Evolutionary conservation across 2,888 invertebrate species (phyloP).

Genomic region (Leptura quadrifasciata): DNA sequence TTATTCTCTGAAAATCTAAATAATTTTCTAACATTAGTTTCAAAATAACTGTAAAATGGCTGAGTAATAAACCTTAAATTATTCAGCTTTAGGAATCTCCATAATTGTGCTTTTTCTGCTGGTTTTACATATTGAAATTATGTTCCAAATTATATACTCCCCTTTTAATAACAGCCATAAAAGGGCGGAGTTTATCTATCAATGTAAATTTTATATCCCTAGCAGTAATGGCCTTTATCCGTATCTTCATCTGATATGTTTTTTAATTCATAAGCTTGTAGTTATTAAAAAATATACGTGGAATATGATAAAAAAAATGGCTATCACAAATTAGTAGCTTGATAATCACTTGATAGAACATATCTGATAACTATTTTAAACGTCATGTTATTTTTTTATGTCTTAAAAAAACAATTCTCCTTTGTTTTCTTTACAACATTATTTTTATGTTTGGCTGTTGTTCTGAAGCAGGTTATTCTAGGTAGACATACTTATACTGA

Average conservation of each 20-base stretch:
- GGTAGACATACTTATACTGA: too few relatives aligned
- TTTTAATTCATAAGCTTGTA: constrained; percentile 20
- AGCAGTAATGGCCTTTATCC: constrained; percentile 27
- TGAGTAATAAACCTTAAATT: not conserved
- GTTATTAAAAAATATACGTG: constrained; percentile 10
- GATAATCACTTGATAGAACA: constrained; percentile 10
- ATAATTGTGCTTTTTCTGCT: not conserved
- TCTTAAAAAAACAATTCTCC: constrained; percentile 27
- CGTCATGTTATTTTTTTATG: constrained; percentile 3
- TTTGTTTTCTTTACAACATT: not conserved
- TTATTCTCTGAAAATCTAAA: not conserved
- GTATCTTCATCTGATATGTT: constrained; percentile 30
- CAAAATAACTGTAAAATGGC: not conserved
- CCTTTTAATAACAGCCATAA: constrained; percentile 32
- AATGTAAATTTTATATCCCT: constrained; percentile 32
- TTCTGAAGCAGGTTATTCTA: too few relatives aligned
- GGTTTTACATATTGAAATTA: not conserved
- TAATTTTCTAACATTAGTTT: not conserved
- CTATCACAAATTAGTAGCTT: constrained; percentile 13
- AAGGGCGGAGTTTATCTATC: constrained; percentile 25
- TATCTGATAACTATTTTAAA: constrained; percentile 8
- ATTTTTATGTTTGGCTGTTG: too few relatives aligned
- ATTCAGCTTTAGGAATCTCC: not conserved
- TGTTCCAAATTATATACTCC: constrained; percentile 23
- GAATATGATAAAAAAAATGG: constrained; percentile 20